These are phyloP conservation scores for Neoarius graeffei DNA, from an alignment of 2,113 vertebrate genomes.

Conservation along the genomic window DNA sequence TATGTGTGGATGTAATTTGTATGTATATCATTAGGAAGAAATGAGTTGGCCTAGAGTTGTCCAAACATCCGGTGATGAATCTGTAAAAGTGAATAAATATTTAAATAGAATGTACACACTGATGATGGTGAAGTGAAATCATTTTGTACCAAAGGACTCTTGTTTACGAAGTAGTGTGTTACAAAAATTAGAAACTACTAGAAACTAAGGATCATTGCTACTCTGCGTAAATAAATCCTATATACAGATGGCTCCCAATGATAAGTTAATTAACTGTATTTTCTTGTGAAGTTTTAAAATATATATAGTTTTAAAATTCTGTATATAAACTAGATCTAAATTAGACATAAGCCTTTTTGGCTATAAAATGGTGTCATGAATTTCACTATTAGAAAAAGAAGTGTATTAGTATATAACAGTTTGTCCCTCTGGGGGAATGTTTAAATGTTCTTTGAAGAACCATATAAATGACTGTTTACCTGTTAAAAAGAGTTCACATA, in stretches of 20 bases:
- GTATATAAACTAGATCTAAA: neutral
- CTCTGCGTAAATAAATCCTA: neutral
- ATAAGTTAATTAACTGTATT: neutral
- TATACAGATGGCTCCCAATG: too few species aligned
- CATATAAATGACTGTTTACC: neutral
- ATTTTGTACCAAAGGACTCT: neutral
- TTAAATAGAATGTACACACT: neutral
- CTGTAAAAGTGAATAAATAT: neutral
- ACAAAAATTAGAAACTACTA: neutral
- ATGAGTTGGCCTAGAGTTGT: neutral
- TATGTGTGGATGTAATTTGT: neutral
- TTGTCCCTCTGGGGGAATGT: neutral
- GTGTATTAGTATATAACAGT: neutral
- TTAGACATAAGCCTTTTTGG: neutral
- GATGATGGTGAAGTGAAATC: neutral
- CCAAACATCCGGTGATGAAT: neutral
- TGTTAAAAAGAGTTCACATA: neutral
- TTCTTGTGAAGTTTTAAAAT: neutral
- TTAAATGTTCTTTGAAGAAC: neutral
- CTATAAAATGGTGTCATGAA: neutral
- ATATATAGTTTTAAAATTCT: neutral
- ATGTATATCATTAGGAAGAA: neutral
- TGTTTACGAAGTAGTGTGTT: neutral
- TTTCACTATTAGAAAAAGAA: neutral
- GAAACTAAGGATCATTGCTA: neutral